Evolutionary conservation across 2,888 invertebrate species (phyloP).

Genomic region (Erebia aethiops): DNA sequence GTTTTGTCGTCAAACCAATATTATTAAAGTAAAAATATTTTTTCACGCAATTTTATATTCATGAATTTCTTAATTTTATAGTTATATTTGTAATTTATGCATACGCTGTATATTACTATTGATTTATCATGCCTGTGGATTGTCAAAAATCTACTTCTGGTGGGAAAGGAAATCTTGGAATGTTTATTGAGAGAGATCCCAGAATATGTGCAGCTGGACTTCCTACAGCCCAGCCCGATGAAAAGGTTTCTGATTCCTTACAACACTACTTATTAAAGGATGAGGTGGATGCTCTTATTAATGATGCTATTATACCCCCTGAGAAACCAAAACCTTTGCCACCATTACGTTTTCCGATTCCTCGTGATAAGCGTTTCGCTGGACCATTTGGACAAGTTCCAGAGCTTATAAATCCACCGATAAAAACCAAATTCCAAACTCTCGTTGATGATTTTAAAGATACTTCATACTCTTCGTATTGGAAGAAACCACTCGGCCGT

Average conservation of each 20-base stretch:
- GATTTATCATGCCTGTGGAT: conserved; percentile 54
- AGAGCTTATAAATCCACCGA: conserved; percentile 58
- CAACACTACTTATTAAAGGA: conserved; percentile 68
- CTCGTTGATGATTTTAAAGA: conserved; percentile 66
- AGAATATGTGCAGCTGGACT: conserved; percentile 69
- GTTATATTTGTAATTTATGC: neutral
- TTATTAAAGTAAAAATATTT: conserved; percentile 7
- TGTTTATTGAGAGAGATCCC: conserved; percentile 66
- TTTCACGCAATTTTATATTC: neutral
- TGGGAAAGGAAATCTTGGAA: conserved; percentile 69
- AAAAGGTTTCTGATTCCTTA: conserved; percentile 53
- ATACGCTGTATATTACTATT: conserved; percentile 31
- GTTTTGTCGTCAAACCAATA: conserved; percentile 8
- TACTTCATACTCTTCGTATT: conserved; percentile 66
- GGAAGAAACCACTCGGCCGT: conserved; percentile 61
- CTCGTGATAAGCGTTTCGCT: conserved; percentile 57
- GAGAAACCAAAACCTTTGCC: conserved; percentile 56
- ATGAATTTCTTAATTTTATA: neutral
- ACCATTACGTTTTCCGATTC: conserved; percentile 58
- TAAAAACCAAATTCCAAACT: conserved; percentile 64
- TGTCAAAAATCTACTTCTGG: conserved; percentile 62
- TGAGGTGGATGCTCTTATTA: conserved; percentile 64
- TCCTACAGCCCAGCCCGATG: conserved; percentile 61
- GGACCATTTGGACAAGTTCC: conserved; percentile 55
- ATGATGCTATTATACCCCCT: conserved; percentile 64